Percentiles rank a stretch among this genome's conserved stretches.
phyloP scores from a whole-genome alignment of 2,888 invertebrate species.

The Melinaea marsaeus region DNA sequence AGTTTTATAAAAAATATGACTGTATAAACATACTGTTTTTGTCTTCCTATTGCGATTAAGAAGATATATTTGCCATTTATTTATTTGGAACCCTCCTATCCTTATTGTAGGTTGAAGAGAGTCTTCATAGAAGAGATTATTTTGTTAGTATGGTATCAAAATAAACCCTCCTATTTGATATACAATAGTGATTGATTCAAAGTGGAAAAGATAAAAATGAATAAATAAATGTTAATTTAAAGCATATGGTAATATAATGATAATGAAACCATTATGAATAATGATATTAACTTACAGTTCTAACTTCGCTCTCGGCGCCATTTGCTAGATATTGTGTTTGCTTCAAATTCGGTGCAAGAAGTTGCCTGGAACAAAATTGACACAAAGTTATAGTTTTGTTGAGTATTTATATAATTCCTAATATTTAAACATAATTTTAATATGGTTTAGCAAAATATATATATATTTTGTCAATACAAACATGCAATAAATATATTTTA shows the following conservation, averaged over 20 bases:
- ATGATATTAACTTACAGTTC: conserved; percentile 80
- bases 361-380: conserved; percentile 82
- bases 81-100: too few species aligned
- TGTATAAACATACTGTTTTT: too few species aligned
- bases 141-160: too few species aligned
- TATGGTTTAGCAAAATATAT: not conserved
- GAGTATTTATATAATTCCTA: not conserved
- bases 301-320: conserved; percentile 89
- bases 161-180: too few species aligned
- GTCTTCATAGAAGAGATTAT: too few species aligned
- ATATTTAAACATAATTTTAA: not conserved
- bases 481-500: not conserved
- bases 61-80: too few species aligned
- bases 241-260: not conserved
- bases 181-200: too few species aligned
- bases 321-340: conserved; percentile 93
- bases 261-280: not conserved
- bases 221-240: not conserved
- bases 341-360: conserved; percentile 93
- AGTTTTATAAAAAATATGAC: too few species aligned
- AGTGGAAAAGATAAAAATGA: too few species aligned
- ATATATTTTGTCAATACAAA: conserved; percentile 3
- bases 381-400: not conserved
- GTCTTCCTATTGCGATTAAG: too few species aligned
- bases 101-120: too few species aligned